Percentiles rank a stretch among this genome's conserved stretches.
Conservation (phyloP, 1,140 invertebrate species). For the Heliothis subflexa region DNA sequence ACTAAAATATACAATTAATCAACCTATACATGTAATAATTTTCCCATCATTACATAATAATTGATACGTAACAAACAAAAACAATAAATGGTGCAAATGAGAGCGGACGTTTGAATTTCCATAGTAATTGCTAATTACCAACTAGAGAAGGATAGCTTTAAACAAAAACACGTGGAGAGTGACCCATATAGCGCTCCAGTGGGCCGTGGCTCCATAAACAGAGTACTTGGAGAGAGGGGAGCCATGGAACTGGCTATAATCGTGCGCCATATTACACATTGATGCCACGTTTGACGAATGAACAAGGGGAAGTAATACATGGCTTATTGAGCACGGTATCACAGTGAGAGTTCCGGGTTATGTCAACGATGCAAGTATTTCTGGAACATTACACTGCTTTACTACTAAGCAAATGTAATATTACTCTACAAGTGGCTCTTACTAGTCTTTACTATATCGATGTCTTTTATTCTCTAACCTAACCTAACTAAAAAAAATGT, state of each 20-base stretch:
- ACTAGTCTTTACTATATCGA: no score
- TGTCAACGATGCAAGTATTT: no score
- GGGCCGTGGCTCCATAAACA: conserved; percentile 41
- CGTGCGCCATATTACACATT: conserved; percentile 30
- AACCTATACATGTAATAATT: not conserved
- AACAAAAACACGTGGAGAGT: conserved; percentile 49
- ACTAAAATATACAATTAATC: not conserved
- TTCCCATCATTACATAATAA: conserved; percentile 3
- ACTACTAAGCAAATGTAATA: no score
- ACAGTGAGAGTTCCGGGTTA: no score
- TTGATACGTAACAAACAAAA: not conserved
- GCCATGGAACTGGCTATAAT: conserved; percentile 34
- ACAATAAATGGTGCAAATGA: not conserved
- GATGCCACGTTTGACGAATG: conserved; percentile 18
- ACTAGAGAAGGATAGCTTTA: conserved; percentile 28
- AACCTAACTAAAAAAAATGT: no score
- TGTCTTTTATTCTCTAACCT: no score
- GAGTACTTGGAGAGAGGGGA: conserved; percentile 42
- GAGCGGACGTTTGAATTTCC: conserved; percentile 6
- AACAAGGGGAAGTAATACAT: not conserved
- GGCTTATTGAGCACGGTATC: no score
- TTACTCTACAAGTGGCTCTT: no score
- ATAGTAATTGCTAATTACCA: conserved; percentile 36
- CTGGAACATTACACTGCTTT: no score
- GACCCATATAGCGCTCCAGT: conserved; percentile 52